Evolutionary conservation across 2,888 invertebrate species (phyloP), one percentile per base, ranked within the genome.

Genomic region (Hypercompe scribonia): DNA sequence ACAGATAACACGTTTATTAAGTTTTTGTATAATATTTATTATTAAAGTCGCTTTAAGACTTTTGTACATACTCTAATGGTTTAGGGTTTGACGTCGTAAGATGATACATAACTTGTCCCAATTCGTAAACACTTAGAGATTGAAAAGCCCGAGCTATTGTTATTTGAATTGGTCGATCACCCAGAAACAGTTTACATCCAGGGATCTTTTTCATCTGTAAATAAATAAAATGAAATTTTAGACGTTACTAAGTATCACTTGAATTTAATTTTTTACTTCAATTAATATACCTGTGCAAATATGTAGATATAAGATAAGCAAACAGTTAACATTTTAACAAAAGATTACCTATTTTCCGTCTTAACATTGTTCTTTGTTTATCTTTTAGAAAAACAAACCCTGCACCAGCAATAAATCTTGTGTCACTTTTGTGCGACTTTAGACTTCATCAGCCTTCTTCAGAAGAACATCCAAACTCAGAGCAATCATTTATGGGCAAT

Each of bases 121-220:
- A 85, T 85, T 95, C 95, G 76, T 92, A 90, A 24, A 95, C 90
- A 75, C 90, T 93, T 33, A 95, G 78, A 11, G 95, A 91, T 75
- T 94, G 94, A 84, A 95, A 95, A 31, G 95, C 95, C 86, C 95
- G 88, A 54, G 95, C 91, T 80, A 95, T 94, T 2, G 95, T 95
- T 82, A 94, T 95, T 79, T 94, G 93, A 76, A 95, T 95, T 5
- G 95, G 95, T 65, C 95, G 89, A 78, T 95, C 95, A 31, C 95
- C 95, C 24, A 95, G 90, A 78, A 93, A 95, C 70, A 95, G 84
- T 82, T 95, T 95, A 84, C 95, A 95, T 15, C 95, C 95, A 63
- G 95, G 95, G 73, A 95, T 95, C 79, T 88, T 93, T 86, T 95
- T 93, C 95, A 95, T 95, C 95, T 95, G 87, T 42, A 91, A 90